Evolutionary conservation across 2,797 vertebrate species (phyloP).

Genomic region (Sus cebifrons): DNA sequence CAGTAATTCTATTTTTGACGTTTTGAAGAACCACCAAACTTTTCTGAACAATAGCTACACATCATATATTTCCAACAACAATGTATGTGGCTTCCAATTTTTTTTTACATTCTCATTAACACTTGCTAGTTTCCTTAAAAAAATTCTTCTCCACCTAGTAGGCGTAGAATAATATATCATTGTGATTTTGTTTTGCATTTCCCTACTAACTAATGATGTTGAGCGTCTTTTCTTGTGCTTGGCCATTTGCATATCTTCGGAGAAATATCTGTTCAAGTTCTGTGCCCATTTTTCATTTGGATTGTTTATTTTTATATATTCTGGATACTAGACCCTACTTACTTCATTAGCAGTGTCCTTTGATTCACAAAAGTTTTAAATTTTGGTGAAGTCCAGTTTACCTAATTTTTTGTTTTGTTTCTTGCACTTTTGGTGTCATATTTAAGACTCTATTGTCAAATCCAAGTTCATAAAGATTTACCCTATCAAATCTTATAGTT

Average conservation of each 20-base stretch:
- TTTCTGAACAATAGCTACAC: neutral
- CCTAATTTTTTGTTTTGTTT: neutral
- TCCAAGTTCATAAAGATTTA: neutral
- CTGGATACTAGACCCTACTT: neutral
- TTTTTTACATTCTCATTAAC: neutral
- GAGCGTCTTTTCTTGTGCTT: neutral
- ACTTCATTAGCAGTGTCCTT: neutral
- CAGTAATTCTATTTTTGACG: neutral
- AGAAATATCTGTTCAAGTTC: neutral
- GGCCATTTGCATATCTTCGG: neutral
- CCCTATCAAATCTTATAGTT: neutral
- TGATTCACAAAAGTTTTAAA: neutral
- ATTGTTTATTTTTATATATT: neutral
- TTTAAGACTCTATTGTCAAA: neutral
- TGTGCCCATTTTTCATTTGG: neutral
- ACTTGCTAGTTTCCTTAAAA: neutral
- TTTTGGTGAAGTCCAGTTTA: neutral
- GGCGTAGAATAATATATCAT: neutral
- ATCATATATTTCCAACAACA: neutral
- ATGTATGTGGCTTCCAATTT: neutral
- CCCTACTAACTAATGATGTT: neutral
- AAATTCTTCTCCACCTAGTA: neutral
- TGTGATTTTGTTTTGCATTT: conserved; percentile 40
- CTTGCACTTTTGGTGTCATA: neutral
- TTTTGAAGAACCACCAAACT: neutral